These are phyloP conservation scores for Caenorhabditis tropicalis DNA, from an alignment of 1,140 invertebrate species.

Conservation along the genomic window DNA sequence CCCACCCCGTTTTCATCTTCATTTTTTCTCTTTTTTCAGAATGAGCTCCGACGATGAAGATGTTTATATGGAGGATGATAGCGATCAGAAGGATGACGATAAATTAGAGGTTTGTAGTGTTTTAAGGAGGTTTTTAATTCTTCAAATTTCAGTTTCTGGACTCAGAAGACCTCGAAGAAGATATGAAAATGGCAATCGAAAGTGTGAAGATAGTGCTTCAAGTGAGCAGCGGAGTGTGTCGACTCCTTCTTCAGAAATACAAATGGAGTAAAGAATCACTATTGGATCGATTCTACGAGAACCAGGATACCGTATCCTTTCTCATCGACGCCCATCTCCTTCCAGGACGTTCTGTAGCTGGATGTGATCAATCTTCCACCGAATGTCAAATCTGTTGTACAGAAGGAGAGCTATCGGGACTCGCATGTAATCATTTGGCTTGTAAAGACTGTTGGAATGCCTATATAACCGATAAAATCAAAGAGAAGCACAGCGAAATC, in stretches of 20 bases:
- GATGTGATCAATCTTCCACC: background rate
- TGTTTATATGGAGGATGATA: no score
- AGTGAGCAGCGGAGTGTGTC: background rate
- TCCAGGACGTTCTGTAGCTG: background rate
- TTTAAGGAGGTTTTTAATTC: no score
- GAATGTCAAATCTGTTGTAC: constrained; percentile 39
- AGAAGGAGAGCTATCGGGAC: background rate
- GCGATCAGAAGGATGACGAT: no score
- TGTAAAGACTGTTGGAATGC: constrained; percentile 38
- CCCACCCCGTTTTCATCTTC: no score
- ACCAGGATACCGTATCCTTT: background rate
- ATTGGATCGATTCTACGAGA: background rate
- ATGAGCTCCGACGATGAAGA: no score
- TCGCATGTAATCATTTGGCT: background rate
- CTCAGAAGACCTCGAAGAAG: background rate
- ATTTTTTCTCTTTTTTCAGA: no score
- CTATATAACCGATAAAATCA: constrained; percentile 3
- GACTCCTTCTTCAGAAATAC: background rate
- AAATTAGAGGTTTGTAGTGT: no score
- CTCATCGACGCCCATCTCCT: background rate
- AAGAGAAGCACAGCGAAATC: background rate
- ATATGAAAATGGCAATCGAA: background rate
- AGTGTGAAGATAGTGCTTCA: background rate
- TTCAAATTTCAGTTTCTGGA: background rate
- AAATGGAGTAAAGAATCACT: background rate